A percentile compares a stretch with the other conserved stretches of the same genome.
Evolutionary conservation across 2,888 invertebrate genomes (phyloP).

Genomic region (Ethmia dodecea): DNA sequence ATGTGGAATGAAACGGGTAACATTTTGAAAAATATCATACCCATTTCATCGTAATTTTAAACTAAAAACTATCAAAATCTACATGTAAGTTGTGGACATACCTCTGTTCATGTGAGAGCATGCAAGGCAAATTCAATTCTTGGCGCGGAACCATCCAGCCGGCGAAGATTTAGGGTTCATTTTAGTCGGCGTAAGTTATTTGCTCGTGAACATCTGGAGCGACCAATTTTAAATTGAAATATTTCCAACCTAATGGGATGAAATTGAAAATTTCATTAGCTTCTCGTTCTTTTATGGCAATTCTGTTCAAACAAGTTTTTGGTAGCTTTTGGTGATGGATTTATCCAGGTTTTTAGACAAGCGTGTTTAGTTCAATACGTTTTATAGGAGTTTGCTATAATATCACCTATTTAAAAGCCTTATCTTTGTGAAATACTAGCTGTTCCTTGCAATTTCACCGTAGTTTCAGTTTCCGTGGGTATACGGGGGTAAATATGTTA

Average conservation of each 20-base stretch:
- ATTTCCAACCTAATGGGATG: slow-evolving; percentile 44
- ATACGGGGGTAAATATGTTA: too few relatives aligned
- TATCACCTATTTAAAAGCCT: neutral
- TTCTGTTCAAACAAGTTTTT: too few relatives aligned
- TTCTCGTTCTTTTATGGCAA: slow-evolving; percentile 10
- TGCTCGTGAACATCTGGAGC: slow-evolving; percentile 67
- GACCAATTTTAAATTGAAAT: slow-evolving; percentile 58
- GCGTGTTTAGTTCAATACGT: neutral
- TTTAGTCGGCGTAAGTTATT: slow-evolving; percentile 64
- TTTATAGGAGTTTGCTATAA: neutral
- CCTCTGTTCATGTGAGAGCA: slow-evolving; percentile 24
- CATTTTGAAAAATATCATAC: too few relatives aligned
- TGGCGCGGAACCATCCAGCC: slow-evolving; percentile 54
- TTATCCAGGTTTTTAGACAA: too few relatives aligned
- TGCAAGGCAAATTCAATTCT: slow-evolving; percentile 65
- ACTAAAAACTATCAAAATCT: neutral
- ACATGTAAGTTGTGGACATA: slow-evolving; percentile 3
- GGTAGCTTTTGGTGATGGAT: neutral
- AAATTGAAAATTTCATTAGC: slow-evolving; percentile 47
- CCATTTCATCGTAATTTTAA: too few relatives aligned
- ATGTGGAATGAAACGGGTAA: too few relatives aligned
- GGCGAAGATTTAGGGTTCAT: slow-evolving; percentile 68
- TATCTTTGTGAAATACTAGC: neutral
- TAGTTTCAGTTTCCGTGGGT: too few relatives aligned
- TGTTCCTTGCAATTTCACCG: neutral